These are phyloP conservation scores for Linepithema humile DNA, from an alignment of 1,140 invertebrate genomes.

Conservation along the genomic window DNA sequence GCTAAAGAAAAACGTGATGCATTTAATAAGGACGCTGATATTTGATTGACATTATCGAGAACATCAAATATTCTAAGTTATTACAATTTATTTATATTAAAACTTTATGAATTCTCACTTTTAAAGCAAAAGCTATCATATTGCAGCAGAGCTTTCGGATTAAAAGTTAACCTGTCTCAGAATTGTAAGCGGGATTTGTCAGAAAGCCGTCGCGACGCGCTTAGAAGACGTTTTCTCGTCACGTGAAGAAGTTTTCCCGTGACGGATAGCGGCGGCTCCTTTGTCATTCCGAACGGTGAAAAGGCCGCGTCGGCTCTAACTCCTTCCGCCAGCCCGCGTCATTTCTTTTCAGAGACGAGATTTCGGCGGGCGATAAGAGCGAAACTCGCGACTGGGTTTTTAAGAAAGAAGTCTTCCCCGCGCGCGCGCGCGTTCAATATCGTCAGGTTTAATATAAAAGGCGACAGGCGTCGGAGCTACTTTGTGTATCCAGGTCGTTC, in stretches of 20 bases:
- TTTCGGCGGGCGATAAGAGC: conserved; percentile 44
- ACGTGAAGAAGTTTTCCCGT: conserved; percentile 40
- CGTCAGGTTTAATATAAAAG: conserved; percentile 45
- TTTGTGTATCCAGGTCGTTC: conserved; percentile 37
- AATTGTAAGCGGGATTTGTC: conserved; percentile 15
- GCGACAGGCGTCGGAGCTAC: conserved; percentile 38
- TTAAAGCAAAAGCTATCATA: background rate
- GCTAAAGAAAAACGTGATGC: background rate
- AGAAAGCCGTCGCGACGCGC: background rate
- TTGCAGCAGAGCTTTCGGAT: background rate
- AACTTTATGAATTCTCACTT: background rate
- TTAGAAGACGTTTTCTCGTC: conserved; percentile 36
- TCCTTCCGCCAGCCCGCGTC: conserved; percentile 19
- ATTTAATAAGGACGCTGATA: no score
- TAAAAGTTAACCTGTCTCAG: background rate
- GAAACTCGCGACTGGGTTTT: conserved; percentile 48
- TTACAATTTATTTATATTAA: background rate
- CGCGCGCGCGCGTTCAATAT: conserved; percentile 27
- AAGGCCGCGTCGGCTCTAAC: conserved; percentile 23
- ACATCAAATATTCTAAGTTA: background rate
- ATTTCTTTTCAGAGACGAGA: conserved; percentile 50
- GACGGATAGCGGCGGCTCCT: conserved; percentile 39
- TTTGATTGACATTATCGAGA: no score
- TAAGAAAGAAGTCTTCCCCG: background rate
- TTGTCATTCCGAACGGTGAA: conserved; percentile 53